Conservation (phyloP, 92 coral and sea anemone species). For the Plumapathes pennacea region DNA sequence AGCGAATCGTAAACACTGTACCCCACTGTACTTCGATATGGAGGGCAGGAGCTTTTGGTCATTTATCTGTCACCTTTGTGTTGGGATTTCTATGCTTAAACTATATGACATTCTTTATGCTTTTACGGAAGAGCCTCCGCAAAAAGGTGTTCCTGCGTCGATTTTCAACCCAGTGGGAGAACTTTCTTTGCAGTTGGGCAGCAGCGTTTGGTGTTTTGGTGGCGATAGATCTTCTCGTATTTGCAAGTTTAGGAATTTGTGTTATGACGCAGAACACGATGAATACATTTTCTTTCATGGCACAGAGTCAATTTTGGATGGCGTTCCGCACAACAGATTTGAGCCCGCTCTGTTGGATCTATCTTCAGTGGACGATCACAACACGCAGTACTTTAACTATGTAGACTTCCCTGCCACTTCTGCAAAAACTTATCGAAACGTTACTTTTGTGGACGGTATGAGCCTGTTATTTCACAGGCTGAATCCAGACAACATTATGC, state of each 20-base stretch:
- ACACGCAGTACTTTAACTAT: conserved; percentile 85
- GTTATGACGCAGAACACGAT: conserved; percentile 65
- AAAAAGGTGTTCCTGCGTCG: too few relatives aligned
- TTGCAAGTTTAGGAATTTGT: conserved; percentile 85
- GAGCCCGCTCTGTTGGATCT: conserved; percentile 86
- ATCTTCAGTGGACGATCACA: conserved; percentile 88
- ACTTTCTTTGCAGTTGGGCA: conserved; percentile 49
- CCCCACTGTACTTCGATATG: too few relatives aligned
- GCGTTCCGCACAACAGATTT: conserved; percentile 80
- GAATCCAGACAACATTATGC: conserved; percentile 91
- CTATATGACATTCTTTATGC: too few relatives aligned
- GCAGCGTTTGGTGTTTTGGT: conserved; percentile 89
- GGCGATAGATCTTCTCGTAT: conserved; percentile 68
- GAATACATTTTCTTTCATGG: conserved; percentile 92
- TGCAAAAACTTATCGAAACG: conserved; percentile 45
- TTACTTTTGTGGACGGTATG: conserved; percentile 64
- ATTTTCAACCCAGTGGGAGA: too few relatives aligned
- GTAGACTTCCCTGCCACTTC: conserved; percentile 72
- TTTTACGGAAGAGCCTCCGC: too few relatives aligned
- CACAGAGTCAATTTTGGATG: conserved; percentile 60
- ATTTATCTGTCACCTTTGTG: too few relatives aligned
- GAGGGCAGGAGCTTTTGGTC: too few relatives aligned
- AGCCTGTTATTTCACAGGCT: conserved; percentile 86
- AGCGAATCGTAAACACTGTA: too few relatives aligned
- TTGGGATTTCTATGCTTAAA: too few relatives aligned